Evolutionary conservation across 1,140 invertebrate species (phyloP).

Genomic region (Phocides pigmalion): DNA sequence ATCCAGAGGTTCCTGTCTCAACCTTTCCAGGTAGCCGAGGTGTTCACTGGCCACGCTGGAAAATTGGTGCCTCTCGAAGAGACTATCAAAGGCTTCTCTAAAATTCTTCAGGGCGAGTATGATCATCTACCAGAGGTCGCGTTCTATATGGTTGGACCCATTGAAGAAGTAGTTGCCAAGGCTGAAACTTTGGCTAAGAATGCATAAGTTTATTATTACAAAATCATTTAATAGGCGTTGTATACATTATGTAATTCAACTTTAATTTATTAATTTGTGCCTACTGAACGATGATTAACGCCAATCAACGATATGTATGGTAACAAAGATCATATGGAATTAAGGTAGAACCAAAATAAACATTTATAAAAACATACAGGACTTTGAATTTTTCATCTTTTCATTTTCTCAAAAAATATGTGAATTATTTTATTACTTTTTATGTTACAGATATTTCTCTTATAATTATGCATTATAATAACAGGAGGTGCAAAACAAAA

Average conservation of each 20-base stretch:
- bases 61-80: constrained; percentile 95
- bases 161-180: constrained; percentile 98
- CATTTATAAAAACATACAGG: constrained; percentile 1
- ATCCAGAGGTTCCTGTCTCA: constrained; percentile 99
- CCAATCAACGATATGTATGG: constrained; percentile 27
- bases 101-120: constrained; percentile 94
- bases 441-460: no score
- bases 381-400: neutral
- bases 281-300: constrained; percentile 26
- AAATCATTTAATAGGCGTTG: neutral
- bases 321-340: constrained; percentile 6
- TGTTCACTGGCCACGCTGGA: constrained; percentile 96
- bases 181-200: constrained; percentile 92
- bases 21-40: constrained; percentile 97
- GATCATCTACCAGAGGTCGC: constrained; percentile 98
- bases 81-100: constrained; percentile 92
- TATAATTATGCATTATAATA: no score
- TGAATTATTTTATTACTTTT: no score
- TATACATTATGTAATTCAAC: constrained; percentile 7
- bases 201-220: constrained; percentile 60
- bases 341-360: constrained; percentile 14
- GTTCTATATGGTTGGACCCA: constrained; percentile 99
- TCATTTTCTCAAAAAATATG: neutral
- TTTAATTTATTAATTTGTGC: constrained; percentile 28
- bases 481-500: no score